Evolutionary conservation across 1,140 invertebrate species (phyloP).

Genomic region (Drosophila nannoptera): DNA sequence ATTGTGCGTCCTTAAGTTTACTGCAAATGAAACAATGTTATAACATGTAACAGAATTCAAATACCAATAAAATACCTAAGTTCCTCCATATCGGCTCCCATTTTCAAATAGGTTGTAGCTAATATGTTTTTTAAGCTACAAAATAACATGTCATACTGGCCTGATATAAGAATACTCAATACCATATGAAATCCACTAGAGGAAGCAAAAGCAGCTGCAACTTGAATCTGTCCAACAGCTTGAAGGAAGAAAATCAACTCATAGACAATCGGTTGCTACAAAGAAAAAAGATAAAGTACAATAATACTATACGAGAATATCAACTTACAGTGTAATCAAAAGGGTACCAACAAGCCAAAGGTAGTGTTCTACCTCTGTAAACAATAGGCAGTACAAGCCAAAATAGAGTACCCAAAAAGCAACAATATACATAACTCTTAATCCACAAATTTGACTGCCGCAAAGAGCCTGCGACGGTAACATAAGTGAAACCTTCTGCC

Average conservation of each 20-base stretch:
- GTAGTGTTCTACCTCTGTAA: slow-evolving; percentile 60
- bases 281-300: background rate
- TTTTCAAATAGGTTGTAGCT: slow-evolving; percentile 58
- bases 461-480: slow-evolving; percentile 50
- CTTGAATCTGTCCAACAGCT: slow-evolving; percentile 67
- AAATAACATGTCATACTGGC: slow-evolving; percentile 69
- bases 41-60: background rate
- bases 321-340: slow-evolving; percentile 64
- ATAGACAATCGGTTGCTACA: slow-evolving; percentile 67
- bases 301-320: background rate
- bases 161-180: slow-evolving; percentile 63
- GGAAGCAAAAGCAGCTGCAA: slow-evolving; percentile 61
- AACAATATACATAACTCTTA: slow-evolving; percentile 64
- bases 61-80: slow-evolving; percentile 28
- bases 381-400: slow-evolving; percentile 67
- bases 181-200: slow-evolving; percentile 69
- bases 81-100: slow-evolving; percentile 34
- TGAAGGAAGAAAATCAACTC: slow-evolving; percentile 64
- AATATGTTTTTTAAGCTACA: slow-evolving; percentile 74
- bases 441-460: slow-evolving; percentile 58
- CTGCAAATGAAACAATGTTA: slow-evolving; percentile 22
- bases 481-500: slow-evolving; percentile 61
- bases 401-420: slow-evolving; percentile 67
- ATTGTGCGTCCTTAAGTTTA: slow-evolving; percentile 40
- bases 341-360: slow-evolving; percentile 75